Conservation (phyloP, 2,888 invertebrate genomes). For the Ichneumoninae sp. region DNA sequence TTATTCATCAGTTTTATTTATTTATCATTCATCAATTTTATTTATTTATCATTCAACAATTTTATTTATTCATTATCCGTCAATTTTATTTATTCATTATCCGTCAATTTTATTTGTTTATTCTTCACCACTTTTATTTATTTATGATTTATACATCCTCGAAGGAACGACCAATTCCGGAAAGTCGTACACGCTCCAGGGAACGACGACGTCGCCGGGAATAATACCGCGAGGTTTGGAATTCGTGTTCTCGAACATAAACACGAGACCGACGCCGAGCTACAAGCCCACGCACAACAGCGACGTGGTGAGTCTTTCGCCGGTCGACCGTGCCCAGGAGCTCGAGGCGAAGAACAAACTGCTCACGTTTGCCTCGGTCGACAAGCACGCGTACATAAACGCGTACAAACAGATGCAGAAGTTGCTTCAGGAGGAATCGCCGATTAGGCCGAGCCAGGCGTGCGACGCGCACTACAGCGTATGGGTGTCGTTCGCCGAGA, state of each 20-base stretch:
- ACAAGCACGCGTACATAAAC: constrained; percentile 77
- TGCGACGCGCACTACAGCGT: constrained; percentile 83
- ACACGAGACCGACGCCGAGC: constrained; percentile 70
- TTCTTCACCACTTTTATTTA: constrained; percentile 1
- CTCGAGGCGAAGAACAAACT: constrained; percentile 77
- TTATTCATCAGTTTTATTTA: constrained; percentile 1
- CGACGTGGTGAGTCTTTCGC: constrained; percentile 73
- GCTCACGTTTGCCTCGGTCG: constrained; percentile 76
- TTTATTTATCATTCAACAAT: no score
- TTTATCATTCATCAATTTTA: not conserved
- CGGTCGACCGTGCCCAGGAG: constrained; percentile 75
- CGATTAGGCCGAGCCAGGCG: constrained; percentile 71
- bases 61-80: no score
- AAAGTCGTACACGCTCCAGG: constrained; percentile 93
- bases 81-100: no score
- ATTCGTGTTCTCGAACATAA: constrained; percentile 85
- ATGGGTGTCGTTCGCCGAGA: constrained; percentile 96
- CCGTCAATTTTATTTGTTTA: no score
- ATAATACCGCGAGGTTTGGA: constrained; percentile 89
- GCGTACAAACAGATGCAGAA: constrained; percentile 80
- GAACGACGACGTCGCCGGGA: constrained; percentile 88
- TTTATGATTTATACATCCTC: constrained; percentile 14
- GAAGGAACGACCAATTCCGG: constrained; percentile 94
- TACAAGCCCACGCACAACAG: constrained; percentile 79
- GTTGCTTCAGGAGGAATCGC: constrained; percentile 77